Evolutionary conservation across 2,113 vertebrate genomes (phyloP), one percentile per base, ranked within the genome.

Genomic region (Carollia perspicillata): DNA sequence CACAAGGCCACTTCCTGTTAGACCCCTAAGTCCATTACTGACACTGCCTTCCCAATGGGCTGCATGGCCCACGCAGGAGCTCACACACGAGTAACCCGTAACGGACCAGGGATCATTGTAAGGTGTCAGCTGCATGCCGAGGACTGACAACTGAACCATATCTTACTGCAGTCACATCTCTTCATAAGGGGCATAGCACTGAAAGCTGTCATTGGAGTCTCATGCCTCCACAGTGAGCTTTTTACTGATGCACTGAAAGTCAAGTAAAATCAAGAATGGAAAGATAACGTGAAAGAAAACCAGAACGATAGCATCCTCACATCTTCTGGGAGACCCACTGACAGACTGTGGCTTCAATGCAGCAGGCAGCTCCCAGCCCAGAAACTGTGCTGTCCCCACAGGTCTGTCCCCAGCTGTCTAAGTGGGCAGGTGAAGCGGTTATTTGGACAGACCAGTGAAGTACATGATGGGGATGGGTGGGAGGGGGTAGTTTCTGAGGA

Each of bases 251-350:
- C 81, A 69, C 40, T 71, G 4, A 33, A 94, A 95, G 68, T 94
- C 80, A 94, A 96, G 65, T 93, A 30, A 87, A 89, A 95, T 66
- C 85, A 88, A 90, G 89, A 84, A 77, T 4, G 44, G 65, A 93
- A 94, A 93, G 80, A 74, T 66, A 84, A 94, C 65, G 65, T 42
- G 79, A 93, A 90, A 81, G 33, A 66, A 74, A 86, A 53, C 10
- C 23, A 72, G 58, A 87, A 94, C 63, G 92, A 84, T 94, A 92
- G 55, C 20, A 80, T 33, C 20, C 13, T 30, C 30, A 3, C 10
- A 28, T 68, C 78, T 89, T 90, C 87, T 35, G 63, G 84, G 79
- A 83, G 18, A 88, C 9, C 17, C 14, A 69, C 18, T 80, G 89
- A 92, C 65, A 93, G 16, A 58, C 55, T 51, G 42, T 44, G 33